Base-by-base conservation (phyloP, 1,140 invertebrate genomes). In the Dryas iulia region DNA sequence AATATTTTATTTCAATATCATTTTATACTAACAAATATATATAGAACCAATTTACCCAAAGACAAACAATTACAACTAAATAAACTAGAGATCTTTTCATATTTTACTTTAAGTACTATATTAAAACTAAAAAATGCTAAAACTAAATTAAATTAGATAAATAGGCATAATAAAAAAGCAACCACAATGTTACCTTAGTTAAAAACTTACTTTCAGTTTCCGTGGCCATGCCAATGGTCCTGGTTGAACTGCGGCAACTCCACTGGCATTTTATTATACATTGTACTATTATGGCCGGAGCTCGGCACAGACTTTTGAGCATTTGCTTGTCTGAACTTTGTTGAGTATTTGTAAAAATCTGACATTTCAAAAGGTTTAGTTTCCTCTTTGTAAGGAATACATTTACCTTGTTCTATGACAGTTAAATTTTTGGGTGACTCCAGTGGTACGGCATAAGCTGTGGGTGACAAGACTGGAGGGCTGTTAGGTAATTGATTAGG, bases 271-370 rank as follows among this genome's bases (percentile, higher is more conserved):
- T 90, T 88, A 72, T 88, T 87, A 66, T 84, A 89, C 14, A 78
- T 70, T 24, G 72, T 72, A 69, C 78, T 81, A 12, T 69, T 81
- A 63, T 82, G 74, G 58, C 77, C 76, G 52, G 82, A 72, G 59
- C 73, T 80, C 5, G 80, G 64, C 24, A 71, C 33, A 12, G 74
- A 59, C 57, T 89, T 89, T 62, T 81, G 83, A 60, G 68, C 72
- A 77, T 76, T 84, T n/a, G 77, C 82, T 93, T 96, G 96, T 21
- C 97, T 94, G 86, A 96, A 98, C 82, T 98, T 98, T 25, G 97
- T 98, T 57, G 97, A 98, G 84, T 99, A 99, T 90, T 99, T 98
- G 90, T 98, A 99, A 92, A 98, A 98, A 87, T 99, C 98, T 0
- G 97, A 96, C 96, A 98, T 98, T 93, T 98, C 97, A 90, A 98